Evolutionary conservation across 2,888 invertebrate genomes (phyloP).

Genomic region (Eumacrocentrus americanus): DNA sequence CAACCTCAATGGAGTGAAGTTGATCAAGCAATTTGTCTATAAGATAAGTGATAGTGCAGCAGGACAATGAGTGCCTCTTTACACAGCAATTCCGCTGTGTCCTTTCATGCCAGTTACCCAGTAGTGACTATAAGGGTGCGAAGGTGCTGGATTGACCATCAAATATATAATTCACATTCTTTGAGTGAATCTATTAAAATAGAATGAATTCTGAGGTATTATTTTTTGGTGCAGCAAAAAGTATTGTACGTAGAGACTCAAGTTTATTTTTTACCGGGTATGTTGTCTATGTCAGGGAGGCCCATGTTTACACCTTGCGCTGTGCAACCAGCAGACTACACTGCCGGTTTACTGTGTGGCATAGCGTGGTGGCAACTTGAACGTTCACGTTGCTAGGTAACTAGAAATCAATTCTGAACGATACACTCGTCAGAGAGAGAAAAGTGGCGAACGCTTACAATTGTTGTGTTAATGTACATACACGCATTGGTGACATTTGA

Average conservation of each 20-base stretch:
- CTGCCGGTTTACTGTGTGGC: constrained; percentile 25
- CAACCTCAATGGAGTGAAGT: neutral
- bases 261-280: constrained; percentile 49
- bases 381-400: constrained; percentile 51
- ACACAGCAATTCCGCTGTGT: constrained; percentile 24
- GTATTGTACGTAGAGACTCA: neutral
- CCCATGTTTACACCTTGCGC: constrained; percentile 52
- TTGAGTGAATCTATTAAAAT: neutral
- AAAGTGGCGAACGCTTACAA: neutral
- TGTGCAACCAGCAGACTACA: constrained; percentile 47
- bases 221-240: neutral
- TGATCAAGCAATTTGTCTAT: neutral
- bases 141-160: no score
- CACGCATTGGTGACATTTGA: no score
- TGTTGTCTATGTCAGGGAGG: constrained; percentile 53
- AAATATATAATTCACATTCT: neutral
- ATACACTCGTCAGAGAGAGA: neutral
- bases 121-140: neutral
- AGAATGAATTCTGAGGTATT: no score
- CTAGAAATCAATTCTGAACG: constrained; percentile 53
- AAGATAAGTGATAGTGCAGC: neutral
- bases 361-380: constrained; percentile 48
- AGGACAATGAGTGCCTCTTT: constrained; percentile 9
- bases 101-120: no score
- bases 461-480: no score